A percentile compares a stretch with the other conserved stretches of the same genome.
phyloP scores from a whole-genome alignment of 2,113 vertebrate genomes.

The Lophura nycthemera region DNA sequence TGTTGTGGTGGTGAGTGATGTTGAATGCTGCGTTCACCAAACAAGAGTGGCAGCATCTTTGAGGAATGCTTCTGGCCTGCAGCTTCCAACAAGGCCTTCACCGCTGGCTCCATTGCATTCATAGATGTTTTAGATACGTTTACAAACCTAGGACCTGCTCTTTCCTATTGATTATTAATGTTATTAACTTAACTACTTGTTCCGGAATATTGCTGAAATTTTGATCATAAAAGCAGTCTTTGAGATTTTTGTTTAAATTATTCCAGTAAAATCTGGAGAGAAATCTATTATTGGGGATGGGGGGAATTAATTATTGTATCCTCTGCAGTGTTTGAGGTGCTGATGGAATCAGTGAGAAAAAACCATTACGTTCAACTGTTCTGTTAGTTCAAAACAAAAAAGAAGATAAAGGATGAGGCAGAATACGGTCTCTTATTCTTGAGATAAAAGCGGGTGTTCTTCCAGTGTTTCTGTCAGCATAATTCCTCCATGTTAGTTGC shows the following conservation, averaged over 20 bases:
- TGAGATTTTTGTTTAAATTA: conserved; percentile 19
- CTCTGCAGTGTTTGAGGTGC: background rate
- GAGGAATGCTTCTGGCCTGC: background rate
- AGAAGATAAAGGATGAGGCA: background rate
- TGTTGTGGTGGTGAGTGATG: background rate
- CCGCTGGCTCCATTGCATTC: background rate
- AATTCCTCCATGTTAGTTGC: background rate
- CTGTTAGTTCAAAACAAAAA: background rate
- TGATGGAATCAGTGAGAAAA: background rate
- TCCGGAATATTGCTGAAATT: background rate
- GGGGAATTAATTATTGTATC: background rate
- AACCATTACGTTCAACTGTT: background rate
- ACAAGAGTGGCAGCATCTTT: background rate
- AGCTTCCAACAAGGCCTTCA: background rate
- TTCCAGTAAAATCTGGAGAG: conserved; percentile 1
- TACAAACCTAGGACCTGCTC: background rate
- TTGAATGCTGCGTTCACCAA: background rate
- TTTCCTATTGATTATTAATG: background rate
- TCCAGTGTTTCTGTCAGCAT: background rate
- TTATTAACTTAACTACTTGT: background rate
- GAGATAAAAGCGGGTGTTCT: background rate
- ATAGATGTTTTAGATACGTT: background rate
- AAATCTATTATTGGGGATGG: background rate
- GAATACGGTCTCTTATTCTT: background rate
- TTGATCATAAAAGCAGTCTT: background rate